phyloP scores from a whole-genome alignment of 1,140 invertebrate species.

The Hycleus cichorii region DNA sequence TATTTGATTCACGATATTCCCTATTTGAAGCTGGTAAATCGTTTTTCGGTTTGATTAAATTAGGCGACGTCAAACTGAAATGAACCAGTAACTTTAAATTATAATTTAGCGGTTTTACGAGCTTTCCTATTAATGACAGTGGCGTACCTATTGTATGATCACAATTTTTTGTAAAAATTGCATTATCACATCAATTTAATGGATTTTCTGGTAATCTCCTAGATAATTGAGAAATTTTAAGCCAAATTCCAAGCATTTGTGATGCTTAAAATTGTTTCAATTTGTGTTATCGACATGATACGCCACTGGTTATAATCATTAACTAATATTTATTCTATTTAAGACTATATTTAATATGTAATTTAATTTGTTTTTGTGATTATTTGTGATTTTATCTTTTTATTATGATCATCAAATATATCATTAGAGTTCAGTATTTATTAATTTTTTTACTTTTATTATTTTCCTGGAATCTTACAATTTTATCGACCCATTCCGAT shows the following conservation, averaged over 20 bases:
- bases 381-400: too few relatives aligned
- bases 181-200: neutral
- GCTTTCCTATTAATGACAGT: neutral
- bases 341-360: too few relatives aligned
- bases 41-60: slow-evolving; percentile 69
- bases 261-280: too few relatives aligned
- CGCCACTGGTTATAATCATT: too few relatives aligned
- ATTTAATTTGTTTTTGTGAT: too few relatives aligned
- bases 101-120: neutral
- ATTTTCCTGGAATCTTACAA: neutral
- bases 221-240: neutral
- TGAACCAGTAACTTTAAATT: slow-evolving; percentile 4
- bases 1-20: slow-evolving; percentile 58
- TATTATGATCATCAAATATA: too few relatives aligned
- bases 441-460: too few relatives aligned
- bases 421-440: too few relatives aligned
- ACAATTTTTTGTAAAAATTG: neutral
- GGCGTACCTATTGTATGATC: neutral
- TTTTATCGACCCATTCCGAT: slow-evolving; percentile 8
- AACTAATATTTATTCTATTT: too few relatives aligned
- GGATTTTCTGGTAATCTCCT: neutral
- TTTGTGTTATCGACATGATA: too few relatives aligned
- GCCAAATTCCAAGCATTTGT: too few relatives aligned
- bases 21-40: slow-evolving; percentile 67
- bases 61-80: slow-evolving; percentile 49